Evolutionary conservation across 1,140 invertebrate species (phyloP), one percentile per base, ranked within the genome.

Genomic region (Ladona fulva): DNA sequence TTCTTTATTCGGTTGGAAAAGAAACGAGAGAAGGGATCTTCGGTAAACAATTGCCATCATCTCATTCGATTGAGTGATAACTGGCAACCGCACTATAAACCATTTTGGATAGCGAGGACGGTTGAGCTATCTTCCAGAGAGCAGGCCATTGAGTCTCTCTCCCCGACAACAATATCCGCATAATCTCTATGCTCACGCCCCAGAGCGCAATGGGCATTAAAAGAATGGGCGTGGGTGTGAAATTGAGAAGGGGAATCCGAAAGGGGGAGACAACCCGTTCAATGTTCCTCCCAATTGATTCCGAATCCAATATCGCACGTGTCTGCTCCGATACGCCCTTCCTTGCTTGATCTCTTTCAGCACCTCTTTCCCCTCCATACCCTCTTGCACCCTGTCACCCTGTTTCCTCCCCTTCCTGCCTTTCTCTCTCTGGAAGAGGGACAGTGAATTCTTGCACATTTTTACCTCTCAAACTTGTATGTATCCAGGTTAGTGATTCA

Each of bases 231-330:
- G 44, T 11, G 44, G 52, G 52, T 19, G 52, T 19, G 52, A 22
- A 22, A 22, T 66, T 66, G 52, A 19, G 52, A 22, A 66, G 52
- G 52, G 52, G 52, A 3, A 66, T 19, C 10, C 10, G 44, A 52
- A 19, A 52, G 44, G 44, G 44, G 10, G 16, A 3, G 52, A 66
- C 52, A 66, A 66, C 52, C 52, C 52, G 52, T 66, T 66, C 52
- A 22, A 37, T 66, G 52, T 66, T 66, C 52, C 52, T 66, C 52
- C 52, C 52, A 66, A 66, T 66, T 66, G 52, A 66, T 66, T 66
- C 52, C 52, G 52, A 66, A 66, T 66, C 52, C 52, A 66, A 66
- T 66, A 66, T 66, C 52, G 52, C 52, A 66, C 52, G 52, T 66
- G 52, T 22, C 52, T 22, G 52, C 52, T 52, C 19, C 44, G 44